phyloP scores from a whole-genome alignment of 2,797 vertebrate species.

The Poeciliopsis paucimaculata region DNA sequence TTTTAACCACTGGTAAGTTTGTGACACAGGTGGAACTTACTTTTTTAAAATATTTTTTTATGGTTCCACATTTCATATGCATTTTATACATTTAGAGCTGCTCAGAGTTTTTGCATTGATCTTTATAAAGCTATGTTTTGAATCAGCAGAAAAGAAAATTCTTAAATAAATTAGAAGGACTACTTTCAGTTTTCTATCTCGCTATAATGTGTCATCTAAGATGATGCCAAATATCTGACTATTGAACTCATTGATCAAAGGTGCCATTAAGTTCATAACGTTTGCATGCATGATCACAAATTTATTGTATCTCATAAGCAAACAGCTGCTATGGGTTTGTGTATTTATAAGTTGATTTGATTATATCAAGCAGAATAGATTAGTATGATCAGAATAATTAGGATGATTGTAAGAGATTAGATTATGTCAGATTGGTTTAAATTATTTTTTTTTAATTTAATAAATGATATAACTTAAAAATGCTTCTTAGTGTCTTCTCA shows the following conservation, averaged over 20 bases:
- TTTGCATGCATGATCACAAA: not conserved
- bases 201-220: conserved; percentile 5
- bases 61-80: conserved; percentile 23
- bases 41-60: conserved; percentile 11
- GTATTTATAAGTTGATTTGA: not conserved
- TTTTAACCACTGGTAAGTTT: conserved; percentile 32
- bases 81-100: conserved; percentile 30
- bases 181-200: not conserved
- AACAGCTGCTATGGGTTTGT: not conserved
- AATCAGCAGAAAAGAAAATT: conserved; percentile 14
- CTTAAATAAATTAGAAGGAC: conserved; percentile 51
- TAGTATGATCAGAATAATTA: not conserved
- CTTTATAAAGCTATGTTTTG: conserved; percentile 19
- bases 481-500: not conserved
- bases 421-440: not conserved
- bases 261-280: not conserved
- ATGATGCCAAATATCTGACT: not conserved
- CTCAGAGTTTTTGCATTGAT: conserved; percentile 17
- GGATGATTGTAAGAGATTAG: not conserved
- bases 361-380: not conserved
- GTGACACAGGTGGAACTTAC: conserved; percentile 40
- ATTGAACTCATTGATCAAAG: not conserved
- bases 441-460: not conserved
- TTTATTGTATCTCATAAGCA: not conserved
- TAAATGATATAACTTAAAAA: not conserved